These are phyloP conservation scores for Tachina grossa DNA, from an alignment of 2,888 invertebrate genomes.

Conservation along the genomic window DNA sequence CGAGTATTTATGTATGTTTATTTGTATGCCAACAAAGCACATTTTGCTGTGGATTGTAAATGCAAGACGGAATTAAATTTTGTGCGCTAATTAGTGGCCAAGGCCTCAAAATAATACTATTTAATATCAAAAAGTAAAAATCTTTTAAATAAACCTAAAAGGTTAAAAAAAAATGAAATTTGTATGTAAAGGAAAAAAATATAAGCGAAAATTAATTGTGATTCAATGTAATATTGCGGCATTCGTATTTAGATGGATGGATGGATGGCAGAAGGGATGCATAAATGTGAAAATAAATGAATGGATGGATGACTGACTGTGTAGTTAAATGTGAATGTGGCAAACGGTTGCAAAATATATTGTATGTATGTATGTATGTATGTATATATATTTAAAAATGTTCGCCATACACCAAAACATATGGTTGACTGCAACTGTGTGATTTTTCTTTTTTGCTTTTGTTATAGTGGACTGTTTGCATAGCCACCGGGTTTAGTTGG, in stretches of 20 bases:
- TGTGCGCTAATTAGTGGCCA: conserved; percentile 72
- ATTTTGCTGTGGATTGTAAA: conserved; percentile 10
- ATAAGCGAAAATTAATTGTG: conserved; percentile 16
- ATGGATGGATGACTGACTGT: conserved; percentile 2
- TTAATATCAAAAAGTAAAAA: conserved; percentile 11
- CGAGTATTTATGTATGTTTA: too few species aligned
- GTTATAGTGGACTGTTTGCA: neutral
- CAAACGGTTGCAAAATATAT: conserved; percentile 18
- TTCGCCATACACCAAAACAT: conserved; percentile 1
- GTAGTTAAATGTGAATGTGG: conserved; percentile 27
- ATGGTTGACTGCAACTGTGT: conserved; percentile 12
- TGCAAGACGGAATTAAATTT: conserved; percentile 72
- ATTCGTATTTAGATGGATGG: conserved; percentile 10
- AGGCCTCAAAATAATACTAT: conserved; percentile 61
- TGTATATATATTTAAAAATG: neutral
- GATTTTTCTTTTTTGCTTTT: neutral
- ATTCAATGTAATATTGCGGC: conserved; percentile 31
- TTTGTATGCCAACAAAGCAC: neutral
- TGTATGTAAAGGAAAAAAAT: neutral
- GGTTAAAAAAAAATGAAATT: neutral
- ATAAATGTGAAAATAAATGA: neutral
- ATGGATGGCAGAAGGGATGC: neutral
- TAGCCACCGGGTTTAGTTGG: conserved; percentile 10
- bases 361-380: conserved; percentile 1
- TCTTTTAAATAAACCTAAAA: conserved; percentile 8